phyloP scores from a whole-genome alignment of 2,888 invertebrate genomes.

The Acanthosepion pharaonis region DNA sequence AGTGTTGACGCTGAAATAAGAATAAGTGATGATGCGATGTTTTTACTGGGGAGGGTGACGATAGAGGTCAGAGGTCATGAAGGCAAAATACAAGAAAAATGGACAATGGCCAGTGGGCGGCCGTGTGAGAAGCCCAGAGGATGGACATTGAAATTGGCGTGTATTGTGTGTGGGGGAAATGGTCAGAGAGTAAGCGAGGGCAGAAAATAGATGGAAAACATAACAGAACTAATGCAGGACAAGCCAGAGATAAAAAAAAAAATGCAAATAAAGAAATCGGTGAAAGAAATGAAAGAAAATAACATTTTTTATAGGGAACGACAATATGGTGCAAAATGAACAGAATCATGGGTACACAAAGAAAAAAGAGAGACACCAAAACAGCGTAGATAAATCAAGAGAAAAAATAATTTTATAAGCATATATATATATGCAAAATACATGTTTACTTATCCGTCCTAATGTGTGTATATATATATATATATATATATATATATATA shows the following conservation, averaged over 20 bases:
- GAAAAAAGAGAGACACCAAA: not conserved
- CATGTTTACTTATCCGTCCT: not conserved
- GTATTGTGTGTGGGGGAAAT: not conserved
- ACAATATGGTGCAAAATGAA: not conserved
- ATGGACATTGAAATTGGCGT: constrained; percentile 20
- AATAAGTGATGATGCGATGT: not conserved
- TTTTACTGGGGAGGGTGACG: constrained; percentile 18
- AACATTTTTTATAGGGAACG: not conserved
- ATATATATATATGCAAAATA: not conserved
- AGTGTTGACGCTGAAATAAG: not conserved
- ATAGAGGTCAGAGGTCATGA: constrained; percentile 3
- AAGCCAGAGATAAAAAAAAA: not conserved
- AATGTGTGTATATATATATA: not conserved
- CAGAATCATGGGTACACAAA: not conserved
- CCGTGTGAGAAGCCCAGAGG: constrained; percentile 33
- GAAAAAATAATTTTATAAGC: not conserved
- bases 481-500: no score
- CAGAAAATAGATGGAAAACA: not conserved
- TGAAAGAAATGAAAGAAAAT: not conserved
- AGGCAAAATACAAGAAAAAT: not conserved
- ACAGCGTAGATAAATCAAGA: not conserved
- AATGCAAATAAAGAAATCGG: not conserved
- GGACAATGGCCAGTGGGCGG: constrained; percentile 33
- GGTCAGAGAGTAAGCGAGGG: not conserved
- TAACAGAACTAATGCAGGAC: not conserved